These are phyloP conservation scores for Cactoblastis cactorum DNA, from an alignment of 2,888 invertebrate genomes.

Conservation along the genomic window DNA sequence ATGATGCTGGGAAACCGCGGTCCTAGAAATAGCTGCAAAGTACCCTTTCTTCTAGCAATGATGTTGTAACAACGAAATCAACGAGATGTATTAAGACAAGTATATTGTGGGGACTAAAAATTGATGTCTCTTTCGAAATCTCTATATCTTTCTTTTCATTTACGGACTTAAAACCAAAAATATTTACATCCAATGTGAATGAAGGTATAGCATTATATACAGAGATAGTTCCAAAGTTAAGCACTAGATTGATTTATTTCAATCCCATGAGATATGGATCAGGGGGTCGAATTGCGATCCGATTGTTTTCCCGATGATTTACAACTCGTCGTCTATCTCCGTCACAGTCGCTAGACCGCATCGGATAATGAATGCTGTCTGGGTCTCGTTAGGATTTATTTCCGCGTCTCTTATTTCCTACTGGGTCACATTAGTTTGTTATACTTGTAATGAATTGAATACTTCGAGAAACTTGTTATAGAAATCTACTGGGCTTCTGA, in stretches of 20 bases:
- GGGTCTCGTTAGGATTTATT: slow-evolving; percentile 45
- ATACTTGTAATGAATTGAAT: slow-evolving; percentile 11
- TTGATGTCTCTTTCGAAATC: no score
- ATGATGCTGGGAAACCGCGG: slow-evolving; percentile 38
- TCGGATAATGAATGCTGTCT: slow-evolving; percentile 50
- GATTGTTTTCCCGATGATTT: slow-evolving; percentile 52
- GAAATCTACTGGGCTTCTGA: no score
- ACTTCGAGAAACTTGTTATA: not conserved
- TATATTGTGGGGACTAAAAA: no score
- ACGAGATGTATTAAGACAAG: not conserved
- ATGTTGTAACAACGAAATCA: slow-evolving; percentile 4
- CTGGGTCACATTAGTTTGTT: slow-evolving; percentile 30
- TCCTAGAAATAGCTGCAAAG: slow-evolving; percentile 32
- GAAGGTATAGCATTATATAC: no score
- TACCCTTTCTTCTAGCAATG: slow-evolving; percentile 13
- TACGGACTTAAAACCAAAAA: no score
- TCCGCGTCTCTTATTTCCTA: slow-evolving; percentile 63
- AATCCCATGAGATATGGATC: slow-evolving; percentile 42
- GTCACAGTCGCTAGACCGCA: slow-evolving; percentile 49
- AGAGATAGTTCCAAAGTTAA: not conserved
- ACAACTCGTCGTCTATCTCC: slow-evolving; percentile 49
- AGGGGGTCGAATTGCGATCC: slow-evolving; percentile 37
- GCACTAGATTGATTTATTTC: slow-evolving; percentile 28
- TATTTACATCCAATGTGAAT: no score
- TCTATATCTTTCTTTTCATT: no score